Percentiles rank a stretch among this genome's conserved stretches.
Conservation (phyloP, 2,113 vertebrate genomes). For the Cephalophus harveyi region DNA sequence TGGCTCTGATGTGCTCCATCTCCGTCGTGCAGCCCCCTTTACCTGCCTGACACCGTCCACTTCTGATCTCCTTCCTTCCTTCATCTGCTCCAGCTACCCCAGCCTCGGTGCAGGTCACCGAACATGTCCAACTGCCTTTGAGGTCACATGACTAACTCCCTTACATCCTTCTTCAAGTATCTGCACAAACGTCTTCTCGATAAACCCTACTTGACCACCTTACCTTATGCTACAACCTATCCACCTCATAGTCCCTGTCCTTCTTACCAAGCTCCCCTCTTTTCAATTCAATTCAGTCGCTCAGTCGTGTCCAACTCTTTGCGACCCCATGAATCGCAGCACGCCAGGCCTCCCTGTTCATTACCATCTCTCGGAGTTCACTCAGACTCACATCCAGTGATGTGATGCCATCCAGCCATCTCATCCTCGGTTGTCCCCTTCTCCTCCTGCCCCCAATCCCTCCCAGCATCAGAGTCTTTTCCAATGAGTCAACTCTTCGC, state of each 20-base stretch:
- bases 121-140: not conserved
- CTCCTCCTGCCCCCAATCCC: too few species aligned
- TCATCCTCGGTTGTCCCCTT: too few species aligned
- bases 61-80: not conserved
- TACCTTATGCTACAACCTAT: not conserved
- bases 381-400: too few species aligned
- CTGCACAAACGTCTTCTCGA: not conserved
- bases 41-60: not conserved
- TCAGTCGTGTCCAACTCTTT: too few species aligned
- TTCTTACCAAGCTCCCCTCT: not conserved
- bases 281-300: too few species aligned
- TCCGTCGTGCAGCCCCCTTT: not conserved
- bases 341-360: too few species aligned
- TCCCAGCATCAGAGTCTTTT: too few species aligned
- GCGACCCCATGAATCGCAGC: too few species aligned
- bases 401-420: too few species aligned
- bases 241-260: not conserved
- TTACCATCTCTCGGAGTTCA: too few species aligned
- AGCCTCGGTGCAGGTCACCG: not conserved
- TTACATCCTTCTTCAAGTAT: not conserved
- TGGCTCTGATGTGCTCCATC: not conserved
- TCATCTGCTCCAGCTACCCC: not conserved
- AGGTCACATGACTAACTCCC: not conserved
- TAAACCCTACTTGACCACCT: not conserved
- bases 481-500: too few species aligned